Base-by-base conservation (phyloP, 2,797 vertebrate genomes). In the Spatula versicolor region DNA sequence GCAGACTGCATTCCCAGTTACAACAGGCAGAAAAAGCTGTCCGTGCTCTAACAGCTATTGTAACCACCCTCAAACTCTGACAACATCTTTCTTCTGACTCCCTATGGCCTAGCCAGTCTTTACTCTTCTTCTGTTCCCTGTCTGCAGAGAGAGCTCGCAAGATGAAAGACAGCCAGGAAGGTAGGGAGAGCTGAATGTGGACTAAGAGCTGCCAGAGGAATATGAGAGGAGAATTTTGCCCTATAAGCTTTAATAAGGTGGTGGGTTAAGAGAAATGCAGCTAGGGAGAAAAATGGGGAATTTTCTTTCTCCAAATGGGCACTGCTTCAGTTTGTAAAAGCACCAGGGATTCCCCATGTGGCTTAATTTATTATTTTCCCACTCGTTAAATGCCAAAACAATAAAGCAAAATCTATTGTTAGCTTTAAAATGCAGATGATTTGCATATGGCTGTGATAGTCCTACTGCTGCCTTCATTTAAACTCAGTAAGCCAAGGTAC, bases 311-410 rank as follows among this genome's bases (percentile, higher is more conserved):
- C 75, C 94, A 73, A 88, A 71, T 92, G 94, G 77, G 52, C 96
- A 76, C 39, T 69, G 80, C 94, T 84, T 91, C 93, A 83, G 94
- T 89, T 85, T 83, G 88, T 90, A 95, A 91, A 83, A 82, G 48
- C 95, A 85, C 73, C 79, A 75, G 88, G 83, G 86, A 90, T 96
- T 96, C 94, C 93, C 92, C 90, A 86, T 59, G 87, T 95, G 96
- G 95, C 93, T 97, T 96, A 87, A 96, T 97, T 97, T 96, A 94
- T 95, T 91, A 90, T 93, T 95, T 96, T 96, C 95, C 91, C 90
- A 96, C 97, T 96, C 93, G 91, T 97, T 96, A 97, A 97, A 97
- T 97, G 96, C 94, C 96, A 96, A 86, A 79, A 96, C 96, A 90
- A 95, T 95, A 96, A 97, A 97, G 95, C 94, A 96, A 96, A 96